Base-by-base conservation (phyloP, 2,888 invertebrate genomes). In the Melipona bicolor region DNA sequence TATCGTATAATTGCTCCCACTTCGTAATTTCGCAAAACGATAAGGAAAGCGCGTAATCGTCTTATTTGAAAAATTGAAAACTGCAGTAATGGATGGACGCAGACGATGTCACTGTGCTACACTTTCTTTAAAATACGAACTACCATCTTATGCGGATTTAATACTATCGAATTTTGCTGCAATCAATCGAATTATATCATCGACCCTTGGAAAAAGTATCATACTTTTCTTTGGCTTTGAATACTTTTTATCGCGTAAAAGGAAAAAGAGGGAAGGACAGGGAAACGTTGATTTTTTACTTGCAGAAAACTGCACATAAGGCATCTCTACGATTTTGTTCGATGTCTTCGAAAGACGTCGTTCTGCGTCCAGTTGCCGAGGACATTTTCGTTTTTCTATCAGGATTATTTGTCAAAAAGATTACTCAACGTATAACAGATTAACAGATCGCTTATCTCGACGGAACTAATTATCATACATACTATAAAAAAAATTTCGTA, bases 1-100 rank as follows among this genome's bases (percentile, higher is more conserved):
- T 93, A 92, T 93, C 91, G 88, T 92, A 92, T 88, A 88, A 88
- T 90, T 91, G 90, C 89, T 90, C 89, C 89, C 91, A 88, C 87
- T 89, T 89, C 84, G 86, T 86, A 84, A 87, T 83, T 90, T 85
- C 84, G 68, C 79, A 68, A 84, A 90, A 83, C 77, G 84, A 89
- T 79, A 83, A 78, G 56, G 54, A 83, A 77, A 83, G 83, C 83
- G 76, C 73, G 80, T 77, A 76, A 83, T 81, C 69, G 61, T 65
- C 65, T 62, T 59, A 27, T 32, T 61, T 50, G 61, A 50, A 54
- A 81, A 82, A 77, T 43, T 32, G 78, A 72, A 77, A 59, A 56
- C 17, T 61, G 27, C 56, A 43, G 52, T 68, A 62, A 70, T 32
- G 61, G 27, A 65, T 52, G 69, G 74, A 83, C 77, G 86, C 81